Evolutionary conservation across 2,888 invertebrate genomes (phyloP), one percentile per base, ranked within the genome.

Genomic region (Anagyrus pseudococci): DNA sequence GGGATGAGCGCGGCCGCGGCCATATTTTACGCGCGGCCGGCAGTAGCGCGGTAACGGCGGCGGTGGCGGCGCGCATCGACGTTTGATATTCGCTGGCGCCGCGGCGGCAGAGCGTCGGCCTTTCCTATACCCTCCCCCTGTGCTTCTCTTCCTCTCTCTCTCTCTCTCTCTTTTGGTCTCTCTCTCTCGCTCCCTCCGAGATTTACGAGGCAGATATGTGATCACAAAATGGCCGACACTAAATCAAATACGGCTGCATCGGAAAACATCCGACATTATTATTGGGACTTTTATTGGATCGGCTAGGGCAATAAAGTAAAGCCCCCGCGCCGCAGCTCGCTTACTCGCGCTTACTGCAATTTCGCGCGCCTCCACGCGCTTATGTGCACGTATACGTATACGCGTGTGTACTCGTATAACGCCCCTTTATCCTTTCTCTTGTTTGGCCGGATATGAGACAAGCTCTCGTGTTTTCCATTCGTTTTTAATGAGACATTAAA

Each of bases 151-250:
- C n/a, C n/a, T n/a, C 8, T 2, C 33, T 37, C 33, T 37, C 33
- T 37, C 29, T 29, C 29, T 29, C 48, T 6, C 48, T 48, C 26
- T 48, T n/a, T 48, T n/a, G 19, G 15, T 48, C 29, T 48, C 29
- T 37, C 33, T 37, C 33, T 54, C 50, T 17, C 6, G n/a, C n/a
- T n/a, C 19, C 23, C 13, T 17, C 29, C 57, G 79, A 79, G 80
- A 80, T 80, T 80, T 80, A 80, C 80, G 80, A 80, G 78, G 77
- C 80, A 80, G 80, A 80, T 80, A 80, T 79, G 80, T 78, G 80
- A 80, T 80, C 80, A 67, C 80, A 80, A 80, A 80, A 80, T 80
- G 80, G 80, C 80, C 79, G 77, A 75, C 77, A 79, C 78, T 80
- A 80, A 80, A 80, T 80, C 80, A 80, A 80, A 79, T 77, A 69